phyloP scores from a whole-genome alignment of 2,113 vertebrate species.

The Macaca nemestrina region DNA sequence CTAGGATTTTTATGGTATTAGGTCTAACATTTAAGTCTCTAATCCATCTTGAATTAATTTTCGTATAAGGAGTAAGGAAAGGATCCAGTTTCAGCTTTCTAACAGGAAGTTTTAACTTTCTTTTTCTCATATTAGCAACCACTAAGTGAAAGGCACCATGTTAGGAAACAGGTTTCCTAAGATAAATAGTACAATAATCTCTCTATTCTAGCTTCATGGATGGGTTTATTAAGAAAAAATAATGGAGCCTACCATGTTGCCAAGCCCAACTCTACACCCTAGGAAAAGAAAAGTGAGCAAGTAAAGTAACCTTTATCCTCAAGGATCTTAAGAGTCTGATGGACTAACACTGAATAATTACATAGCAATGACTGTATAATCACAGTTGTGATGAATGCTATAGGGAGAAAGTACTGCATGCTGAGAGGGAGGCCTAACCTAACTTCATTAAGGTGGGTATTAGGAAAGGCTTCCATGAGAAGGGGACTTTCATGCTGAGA shows the following conservation, averaged over 20 bases:
- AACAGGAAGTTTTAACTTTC: background rate
- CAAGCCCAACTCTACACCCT: background rate
- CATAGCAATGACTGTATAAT: background rate
- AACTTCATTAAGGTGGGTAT: background rate
- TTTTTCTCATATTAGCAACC: background rate
- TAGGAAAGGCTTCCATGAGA: background rate
- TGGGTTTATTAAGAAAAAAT: background rate
- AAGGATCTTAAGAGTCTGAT: background rate
- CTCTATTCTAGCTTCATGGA: background rate
- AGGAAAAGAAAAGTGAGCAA: background rate
- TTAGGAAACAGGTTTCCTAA: background rate
- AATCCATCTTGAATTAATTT: too few relatives aligned
- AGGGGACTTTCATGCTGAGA: background rate
- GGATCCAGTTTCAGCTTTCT: too few relatives aligned
- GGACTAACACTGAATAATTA: background rate
- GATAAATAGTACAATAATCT: background rate
- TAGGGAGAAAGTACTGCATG: background rate
- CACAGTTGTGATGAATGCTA: background rate
- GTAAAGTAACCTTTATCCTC: background rate
- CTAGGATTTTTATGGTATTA: too few relatives aligned
- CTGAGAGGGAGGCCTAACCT: rapidly evolving
- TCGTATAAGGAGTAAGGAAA: too few relatives aligned
- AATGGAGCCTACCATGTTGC: background rate
- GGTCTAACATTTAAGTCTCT: too few relatives aligned
- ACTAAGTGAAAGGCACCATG: too few relatives aligned